Base-by-base conservation (phyloP, 2,888 invertebrate genomes). In the Nesidiocoris tenuis region DNA sequence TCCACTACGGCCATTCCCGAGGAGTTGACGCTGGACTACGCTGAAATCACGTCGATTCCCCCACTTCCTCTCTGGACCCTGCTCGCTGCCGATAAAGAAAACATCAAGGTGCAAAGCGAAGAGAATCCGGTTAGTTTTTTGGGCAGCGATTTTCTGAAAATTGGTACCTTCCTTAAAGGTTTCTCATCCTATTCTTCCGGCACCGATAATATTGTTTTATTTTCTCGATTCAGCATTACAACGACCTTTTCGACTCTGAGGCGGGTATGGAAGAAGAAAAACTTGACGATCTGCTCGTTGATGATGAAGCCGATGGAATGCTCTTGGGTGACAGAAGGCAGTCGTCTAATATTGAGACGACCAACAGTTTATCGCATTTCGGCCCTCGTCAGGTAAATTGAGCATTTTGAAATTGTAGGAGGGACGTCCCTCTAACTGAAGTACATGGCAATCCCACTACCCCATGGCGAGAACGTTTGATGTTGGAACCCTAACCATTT, bases 1-100 rank as follows among this genome's bases (percentile, higher is more conserved):
- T 91, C 91, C 16, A 92, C 91, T 80, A 91, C 91, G 78, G 83
- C 82, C 80, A 91, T 93, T 81, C 91, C 93, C 0, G 95, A 96
- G 82, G 96, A 96, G 82, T 86, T 95, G 56, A 93, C 92, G 79
- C 84, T 96, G 72, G 96, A 96, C 84, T 97, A 97, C 83, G 93
- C 96, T 0, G 98, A 99, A 84, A 92, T 98, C 77, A 94, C 94
- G 1, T 96, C 98, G n/a, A 96, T 99, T 80, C 96, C 99, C 0
- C 98, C 99, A 0, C 85, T 99, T 70, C 99, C 99, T 0, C 85
- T 99, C 19, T 98, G 97, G 93, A 96, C 96, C 1, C 86, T 99
- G 0, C 86, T 99, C 5, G 94, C 95, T 25, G 98, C 98, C 0
- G 99, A 99, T 83, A 92, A 92, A 81, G 95, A 95, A 84, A 89